Conservation (phyloP, 2,888 invertebrate genomes). For the Maniola hyperantus region DNA sequence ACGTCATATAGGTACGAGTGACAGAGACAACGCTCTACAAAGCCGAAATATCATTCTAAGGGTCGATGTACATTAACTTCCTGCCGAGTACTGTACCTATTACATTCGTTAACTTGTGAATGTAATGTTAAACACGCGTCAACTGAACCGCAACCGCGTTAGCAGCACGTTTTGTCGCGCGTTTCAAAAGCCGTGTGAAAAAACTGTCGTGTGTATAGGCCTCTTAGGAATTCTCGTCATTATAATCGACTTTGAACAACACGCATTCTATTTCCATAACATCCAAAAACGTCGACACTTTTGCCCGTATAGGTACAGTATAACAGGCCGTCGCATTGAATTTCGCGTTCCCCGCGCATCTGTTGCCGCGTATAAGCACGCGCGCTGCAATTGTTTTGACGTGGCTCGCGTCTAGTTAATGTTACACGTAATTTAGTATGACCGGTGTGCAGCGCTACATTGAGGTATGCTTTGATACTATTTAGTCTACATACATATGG, state of each 20-base stretch:
- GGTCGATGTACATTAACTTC: no score
- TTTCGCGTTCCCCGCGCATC: conserved; percentile 46
- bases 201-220: background rate
- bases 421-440: conserved; percentile 55
- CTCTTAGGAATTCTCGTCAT: background rate
- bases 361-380: conserved; percentile 47
- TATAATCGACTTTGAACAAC: conserved; percentile 11
- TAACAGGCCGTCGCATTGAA: conserved; percentile 37
- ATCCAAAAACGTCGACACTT: conserved; percentile 37
- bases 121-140: no score
- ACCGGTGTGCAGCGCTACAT: conserved; percentile 37
- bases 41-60: no score
- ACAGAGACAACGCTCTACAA: no score
- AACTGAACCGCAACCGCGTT: no score
- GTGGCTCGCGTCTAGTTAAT: conserved; percentile 48
- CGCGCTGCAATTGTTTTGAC: conserved; percentile 54
- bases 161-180: no score
- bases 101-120: no score
- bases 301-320: conserved; percentile 17
- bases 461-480: conserved; percentile 44
- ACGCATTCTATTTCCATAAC: conserved; percentile 40
- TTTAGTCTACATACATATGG: conserved; percentile 8
- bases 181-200: background rate
- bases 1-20: no score
- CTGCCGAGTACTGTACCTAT: no score